phyloP scores from a whole-genome alignment of 2,888 invertebrate species.

The Cheilosia soror region DNA sequence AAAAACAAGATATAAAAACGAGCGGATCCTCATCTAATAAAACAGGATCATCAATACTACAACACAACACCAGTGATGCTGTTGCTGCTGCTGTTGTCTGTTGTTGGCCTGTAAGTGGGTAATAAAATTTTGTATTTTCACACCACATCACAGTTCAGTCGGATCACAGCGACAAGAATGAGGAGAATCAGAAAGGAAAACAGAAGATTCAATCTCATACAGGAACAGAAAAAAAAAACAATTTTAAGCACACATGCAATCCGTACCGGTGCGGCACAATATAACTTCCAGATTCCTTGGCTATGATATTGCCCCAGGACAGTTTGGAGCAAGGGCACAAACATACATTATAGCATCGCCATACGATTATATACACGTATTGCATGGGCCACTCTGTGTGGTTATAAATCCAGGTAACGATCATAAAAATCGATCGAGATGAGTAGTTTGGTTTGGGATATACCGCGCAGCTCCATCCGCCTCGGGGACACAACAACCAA shows the following conservation, averaged over 20 bases:
- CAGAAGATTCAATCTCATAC: slow-evolving; percentile 64
- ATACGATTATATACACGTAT: neutral
- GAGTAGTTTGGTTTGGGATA: slow-evolving; percentile 60
- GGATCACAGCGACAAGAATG: slow-evolving; percentile 1
- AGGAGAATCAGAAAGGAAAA: neutral
- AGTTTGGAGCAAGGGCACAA: slow-evolving; percentile 29
- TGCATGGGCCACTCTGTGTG: slow-evolving; percentile 25
- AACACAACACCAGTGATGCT: neutral
- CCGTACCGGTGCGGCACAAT: slow-evolving; percentile 30
- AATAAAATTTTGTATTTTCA: slow-evolving; percentile 75
- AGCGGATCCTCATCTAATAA: slow-evolving; percentile 67
- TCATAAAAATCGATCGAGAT: slow-evolving; percentile 74
- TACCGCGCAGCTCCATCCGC: slow-evolving; percentile 10
- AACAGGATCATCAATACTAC: slow-evolving; percentile 62
- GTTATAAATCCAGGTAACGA: slow-evolving; percentile 71
- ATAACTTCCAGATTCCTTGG: slow-evolving; percentile 62
- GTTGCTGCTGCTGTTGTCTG: slow-evolving; percentile 35
- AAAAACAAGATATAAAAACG: slow-evolving; percentile 31
- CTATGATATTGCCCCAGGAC: slow-evolving; percentile 56
- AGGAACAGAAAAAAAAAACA: slow-evolving; percentile 56
- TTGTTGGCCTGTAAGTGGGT: slow-evolving; percentile 64
- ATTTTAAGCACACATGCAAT: slow-evolving; percentile 47
- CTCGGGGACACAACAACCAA: slow-evolving; percentile 30
- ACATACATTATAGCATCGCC: slow-evolving; percentile 9
- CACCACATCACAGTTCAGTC: slow-evolving; percentile 57